These are phyloP conservation scores for Festucalex cinctus DNA, from an alignment of 2,113 vertebrate genomes.

Conservation along the genomic window DNA sequence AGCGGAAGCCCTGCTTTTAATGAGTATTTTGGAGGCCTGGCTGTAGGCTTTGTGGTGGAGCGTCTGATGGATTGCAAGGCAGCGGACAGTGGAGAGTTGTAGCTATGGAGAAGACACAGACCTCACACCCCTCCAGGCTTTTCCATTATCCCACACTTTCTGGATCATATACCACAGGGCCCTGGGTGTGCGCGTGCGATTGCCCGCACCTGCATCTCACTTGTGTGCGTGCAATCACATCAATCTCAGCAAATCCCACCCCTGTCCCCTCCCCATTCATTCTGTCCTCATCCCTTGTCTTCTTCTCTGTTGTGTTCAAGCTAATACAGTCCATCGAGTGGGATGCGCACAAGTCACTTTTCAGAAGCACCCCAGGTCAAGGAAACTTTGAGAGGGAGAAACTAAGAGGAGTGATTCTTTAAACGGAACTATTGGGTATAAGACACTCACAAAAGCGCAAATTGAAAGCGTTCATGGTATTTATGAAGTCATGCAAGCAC, in stretches of 20 bases:
- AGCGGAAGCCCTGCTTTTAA: slow-evolving; percentile 26
- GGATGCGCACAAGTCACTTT: slow-evolving; percentile 37
- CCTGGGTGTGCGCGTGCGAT: slow-evolving; percentile 27
- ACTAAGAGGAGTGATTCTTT: not conserved
- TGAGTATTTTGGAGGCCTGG: slow-evolving; percentile 40
- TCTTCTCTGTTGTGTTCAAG: slow-evolving; percentile 22
- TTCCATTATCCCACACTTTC: slow-evolving; percentile 66
- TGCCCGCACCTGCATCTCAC: slow-evolving; percentile 15
- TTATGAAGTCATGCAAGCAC: no score
- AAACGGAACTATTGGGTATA: not conserved
- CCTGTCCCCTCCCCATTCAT: not conserved
- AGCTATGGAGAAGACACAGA: slow-evolving; percentile 59
- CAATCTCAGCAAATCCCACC: slow-evolving; percentile 19
- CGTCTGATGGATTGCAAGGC: slow-evolving; percentile 51
- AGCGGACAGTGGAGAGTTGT: slow-evolving; percentile 61
- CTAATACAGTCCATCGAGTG: slow-evolving; percentile 41
- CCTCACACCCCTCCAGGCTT: slow-evolving; percentile 56
- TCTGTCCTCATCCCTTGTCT: not conserved
- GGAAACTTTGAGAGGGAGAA: slow-evolving; percentile 1
- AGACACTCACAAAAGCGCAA: no score
- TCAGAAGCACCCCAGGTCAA: slow-evolving; percentile 3
- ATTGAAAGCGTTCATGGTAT: not conserved
- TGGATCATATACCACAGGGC: slow-evolving; percentile 65
- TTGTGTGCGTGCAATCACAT: slow-evolving; percentile 26
- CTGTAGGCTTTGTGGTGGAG: slow-evolving; percentile 40